A percentile compares a stretch with the other conserved stretches of the same genome.
These are phyloP conservation scores for Tyrannus savana DNA, from an alignment of 2,113 vertebrate genomes.

Conservation along the genomic window DNA sequence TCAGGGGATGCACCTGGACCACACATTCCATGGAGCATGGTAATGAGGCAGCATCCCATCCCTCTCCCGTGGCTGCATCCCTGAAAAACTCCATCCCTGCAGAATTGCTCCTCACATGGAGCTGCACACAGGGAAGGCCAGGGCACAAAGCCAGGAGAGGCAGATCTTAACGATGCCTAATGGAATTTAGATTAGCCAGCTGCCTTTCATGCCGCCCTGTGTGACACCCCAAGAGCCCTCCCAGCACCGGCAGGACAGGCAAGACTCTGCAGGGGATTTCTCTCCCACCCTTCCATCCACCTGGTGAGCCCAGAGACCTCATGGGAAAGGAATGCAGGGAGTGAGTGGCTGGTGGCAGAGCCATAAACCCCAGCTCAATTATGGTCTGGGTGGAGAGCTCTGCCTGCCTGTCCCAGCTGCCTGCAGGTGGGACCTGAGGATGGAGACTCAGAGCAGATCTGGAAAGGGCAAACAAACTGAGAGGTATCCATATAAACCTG, in stretches of 20 bases:
- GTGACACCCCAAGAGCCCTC: not conserved
- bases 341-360: constrained; percentile 39
- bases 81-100: not conserved
- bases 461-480: not conserved
- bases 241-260: not conserved
- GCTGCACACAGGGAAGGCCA: not conserved
- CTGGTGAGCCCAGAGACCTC: not conserved
- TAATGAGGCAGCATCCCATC: not conserved
- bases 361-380: constrained; percentile 14
- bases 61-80: not conserved
- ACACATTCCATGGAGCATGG: rapidly evolving
- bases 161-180: not conserved
- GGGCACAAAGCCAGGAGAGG: constrained; percentile 3
- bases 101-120: not conserved
- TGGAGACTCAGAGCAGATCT: not conserved
- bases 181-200: constrained; percentile 12
- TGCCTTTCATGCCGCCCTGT: not conserved
- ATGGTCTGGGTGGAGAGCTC: not conserved
- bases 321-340: constrained; percentile 60
- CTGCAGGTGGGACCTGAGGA: not conserved
- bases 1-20: rapidly evolving
- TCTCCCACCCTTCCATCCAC: not conserved
- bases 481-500: not conserved
- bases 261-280: constrained; percentile 12
- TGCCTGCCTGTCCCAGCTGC: not conserved